Evolutionary conservation across 2,113 vertebrate species (phyloP), one percentile per base, ranked within the genome.

Genomic region (Arvicanthis niloticus): DNA sequence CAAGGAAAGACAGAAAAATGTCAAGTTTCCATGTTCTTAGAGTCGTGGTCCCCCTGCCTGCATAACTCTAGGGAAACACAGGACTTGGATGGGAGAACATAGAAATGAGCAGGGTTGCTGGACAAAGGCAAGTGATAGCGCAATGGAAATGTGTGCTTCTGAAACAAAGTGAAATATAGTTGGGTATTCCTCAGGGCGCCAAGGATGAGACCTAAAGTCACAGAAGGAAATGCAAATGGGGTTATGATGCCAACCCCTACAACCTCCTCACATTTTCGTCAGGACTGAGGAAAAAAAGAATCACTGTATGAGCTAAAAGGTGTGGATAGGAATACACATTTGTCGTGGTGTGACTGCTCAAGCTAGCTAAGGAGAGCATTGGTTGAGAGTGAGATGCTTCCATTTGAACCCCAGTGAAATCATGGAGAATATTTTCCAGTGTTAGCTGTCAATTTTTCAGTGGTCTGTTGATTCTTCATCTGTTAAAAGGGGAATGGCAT

Each of bases 401-500:
- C 34, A 31, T 48, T 92, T 3, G 80, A 40, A 88, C 86, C 40
- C 13, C 37, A 91, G 21, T 1, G 2, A 29, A 31, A 22, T 72
- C 48, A 29, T 34, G 13, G 40, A 58, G 29, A 37, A 34, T 62
- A 37, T 37, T 45, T 58, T 51, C 51, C 2, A 89, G 45, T 7
- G 42, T 5, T 45, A 80, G 8, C 21, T 40, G 31, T 53, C 87
- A 1, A 93, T 92, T 65, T 9, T 65, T 51, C 76, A 70, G 65
- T 8, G n/a, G 87, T 89, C 40, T 42, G 37, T 45, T 89, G n/a
- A 1, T 87, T 82, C 3, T 91, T 78, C 16, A 70, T 86, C 53
- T 93, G 62, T 84, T 62, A 88, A 93, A 93, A 75, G 95, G 19
- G 91, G n/a, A 15, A 56, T 80, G 51, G 37, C 80, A 70, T 1